Base-by-base conservation (phyloP, 2,888 invertebrate species). In the Physocephala rufipes region DNA sequence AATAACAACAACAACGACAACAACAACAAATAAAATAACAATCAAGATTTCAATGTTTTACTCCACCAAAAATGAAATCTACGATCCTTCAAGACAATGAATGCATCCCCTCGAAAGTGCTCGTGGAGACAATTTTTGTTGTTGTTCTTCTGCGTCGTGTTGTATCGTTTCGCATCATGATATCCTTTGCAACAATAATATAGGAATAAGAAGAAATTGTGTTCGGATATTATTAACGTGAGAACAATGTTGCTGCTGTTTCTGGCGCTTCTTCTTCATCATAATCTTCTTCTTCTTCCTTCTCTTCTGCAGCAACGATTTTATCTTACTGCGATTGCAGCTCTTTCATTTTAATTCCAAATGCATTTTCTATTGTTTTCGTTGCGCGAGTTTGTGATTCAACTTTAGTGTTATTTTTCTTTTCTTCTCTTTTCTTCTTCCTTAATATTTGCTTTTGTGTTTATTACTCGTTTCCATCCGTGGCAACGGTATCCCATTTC, bases 321-420 rank as follows among this genome's bases (percentile, higher is more conserved):
- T 49, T 30, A 62, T 68, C 62, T 62, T 62, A 62, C 62, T 61
- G n/a, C n/a, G n/a, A n/a, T n/a, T n/a, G 68, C 68, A 61, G 68
- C 49, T 68, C 62, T 68, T 68, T 62, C 68, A 68, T 68, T 68
- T 68, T 68, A 68, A 68, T 68, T 68, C 51, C 62, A 61, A 68
- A 68, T 61, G 68, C 68, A 62, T 68, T 62, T 61, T 55, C 68
- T 67, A 68, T 68, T 68, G 68, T 68, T 68, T 51, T 62, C 68
- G 68, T 26, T 61, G 59, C n/a, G 15, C 30, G 61, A 16, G 26
- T 36, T 61, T 47, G 26, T 49, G 24, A 15, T n/a, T n/a, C n/a
- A n/a, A n/a, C n/a, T n/a, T n/a, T n/a, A n/a, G n/a, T n/a, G n/a
- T n/a, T n/a, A n/a, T n/a, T n/a, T n/a, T n/a, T n/a, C n/a, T n/a